Conservation (phyloP, 2,888 invertebrate species). For the Globia sparganii region DNA sequence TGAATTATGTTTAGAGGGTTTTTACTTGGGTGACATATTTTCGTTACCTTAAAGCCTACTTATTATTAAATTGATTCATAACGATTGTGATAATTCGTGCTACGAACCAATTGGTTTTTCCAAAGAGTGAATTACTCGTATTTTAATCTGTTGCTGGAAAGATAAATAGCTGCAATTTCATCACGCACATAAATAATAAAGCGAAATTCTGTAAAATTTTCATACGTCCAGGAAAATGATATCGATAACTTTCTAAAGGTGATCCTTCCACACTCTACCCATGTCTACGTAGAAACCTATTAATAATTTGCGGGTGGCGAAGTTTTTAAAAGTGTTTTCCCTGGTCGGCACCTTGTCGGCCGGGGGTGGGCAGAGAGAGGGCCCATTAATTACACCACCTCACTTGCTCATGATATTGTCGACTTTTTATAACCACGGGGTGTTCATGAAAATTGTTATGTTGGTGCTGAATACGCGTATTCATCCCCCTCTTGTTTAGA, state of each 20-base stretch:
- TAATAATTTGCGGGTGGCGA: slow-evolving; percentile 88
- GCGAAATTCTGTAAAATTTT: neutral
- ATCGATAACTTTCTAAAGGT: slow-evolving; percentile 41
- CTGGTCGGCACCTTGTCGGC: slow-evolving; percentile 74
- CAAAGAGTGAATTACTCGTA: neutral
- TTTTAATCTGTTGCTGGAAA: too few relatives aligned
- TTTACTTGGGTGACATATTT: neutral
- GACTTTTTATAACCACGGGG: slow-evolving; percentile 77
- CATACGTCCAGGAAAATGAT: neutral
- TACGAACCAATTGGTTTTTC: too few relatives aligned
- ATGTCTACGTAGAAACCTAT: slow-evolving; percentile 84
- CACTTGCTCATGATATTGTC: slow-evolving; percentile 83
- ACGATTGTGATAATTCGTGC: neutral
- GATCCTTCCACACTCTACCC: slow-evolving; percentile 64
- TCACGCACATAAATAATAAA: neutral
- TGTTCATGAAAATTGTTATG: slow-evolving; percentile 70
- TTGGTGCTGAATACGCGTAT: slow-evolving; percentile 57
- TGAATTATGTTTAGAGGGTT: neutral
- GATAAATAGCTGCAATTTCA: neutral
- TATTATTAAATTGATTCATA: neutral
- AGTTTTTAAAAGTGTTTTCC: slow-evolving; percentile 88
- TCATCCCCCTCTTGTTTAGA: slow-evolving; percentile 52
- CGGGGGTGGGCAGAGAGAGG: slow-evolving; percentile 49
- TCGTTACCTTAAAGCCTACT: neutral
- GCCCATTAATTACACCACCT: slow-evolving; percentile 85